A percentile compares a stretch with the other conserved stretches of the same genome.
Conservation (phyloP, 2,888 invertebrate genomes). For the Amphiduros pacificus region DNA sequence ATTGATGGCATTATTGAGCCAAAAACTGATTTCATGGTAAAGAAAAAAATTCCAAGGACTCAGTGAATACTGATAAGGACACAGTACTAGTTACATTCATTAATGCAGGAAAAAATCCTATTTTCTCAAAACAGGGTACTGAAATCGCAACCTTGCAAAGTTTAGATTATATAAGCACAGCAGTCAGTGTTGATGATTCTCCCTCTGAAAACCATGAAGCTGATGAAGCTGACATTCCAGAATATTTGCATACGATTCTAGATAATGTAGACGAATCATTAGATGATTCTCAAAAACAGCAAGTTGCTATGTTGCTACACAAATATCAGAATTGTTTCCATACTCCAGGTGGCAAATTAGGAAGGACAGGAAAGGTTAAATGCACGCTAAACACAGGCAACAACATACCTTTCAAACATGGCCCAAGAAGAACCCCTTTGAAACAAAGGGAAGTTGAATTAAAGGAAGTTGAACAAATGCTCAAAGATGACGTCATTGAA, state of each 20-base stretch:
- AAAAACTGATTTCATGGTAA: no score
- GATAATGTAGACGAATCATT: not conserved
- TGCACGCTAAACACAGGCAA: not conserved
- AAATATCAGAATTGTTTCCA: not conserved
- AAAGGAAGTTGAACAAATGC: not conserved
- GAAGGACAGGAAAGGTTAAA: not conserved
- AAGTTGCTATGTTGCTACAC: not conserved
- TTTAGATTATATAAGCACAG: no score
- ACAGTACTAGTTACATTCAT: no score
- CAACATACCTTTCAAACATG: not conserved
- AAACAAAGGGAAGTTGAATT: not conserved
- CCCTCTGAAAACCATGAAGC: no score
- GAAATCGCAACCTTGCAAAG: no score
- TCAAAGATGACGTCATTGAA: not conserved
- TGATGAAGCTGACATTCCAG: not conserved
- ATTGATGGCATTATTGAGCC: no score
- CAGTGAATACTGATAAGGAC: no score
- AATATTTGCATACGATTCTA: not conserved
- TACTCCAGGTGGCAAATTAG: not conserved
- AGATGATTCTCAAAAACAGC: not conserved
- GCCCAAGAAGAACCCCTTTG: not conserved
- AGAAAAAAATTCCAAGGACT: no score
- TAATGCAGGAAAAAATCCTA: no score
- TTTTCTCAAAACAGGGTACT: no score
- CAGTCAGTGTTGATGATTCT: no score